Evolutionary conservation across 92 coral and sea anemone genomes (phyloP).

Genomic region (Siderastrea radians): DNA sequence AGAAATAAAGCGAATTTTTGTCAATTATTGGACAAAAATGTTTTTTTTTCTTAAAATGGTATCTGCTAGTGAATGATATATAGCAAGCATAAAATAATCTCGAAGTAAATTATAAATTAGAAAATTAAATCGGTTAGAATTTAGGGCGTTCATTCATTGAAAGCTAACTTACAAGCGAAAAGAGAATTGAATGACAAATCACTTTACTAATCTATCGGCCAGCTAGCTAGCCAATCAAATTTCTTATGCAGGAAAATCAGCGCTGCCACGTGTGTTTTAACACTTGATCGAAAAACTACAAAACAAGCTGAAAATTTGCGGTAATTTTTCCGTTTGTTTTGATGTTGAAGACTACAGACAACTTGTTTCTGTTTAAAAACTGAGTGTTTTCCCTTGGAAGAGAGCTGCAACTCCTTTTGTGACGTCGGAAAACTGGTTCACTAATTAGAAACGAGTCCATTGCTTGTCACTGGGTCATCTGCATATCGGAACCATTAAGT

Average conservation of each 20-base stretch:
- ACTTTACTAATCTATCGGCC: background rate
- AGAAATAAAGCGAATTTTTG: too few species aligned
- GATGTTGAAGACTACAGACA: background rate
- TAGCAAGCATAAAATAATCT: too few species aligned
- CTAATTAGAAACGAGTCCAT: background rate
- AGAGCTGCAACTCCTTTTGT: background rate
- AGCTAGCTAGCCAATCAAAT: background rate
- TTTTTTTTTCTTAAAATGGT: too few species aligned
- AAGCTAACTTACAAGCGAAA: background rate
- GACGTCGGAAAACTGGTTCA: background rate
- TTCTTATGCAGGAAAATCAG: background rate
- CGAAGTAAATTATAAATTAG: too few species aligned
- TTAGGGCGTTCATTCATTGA: background rate
- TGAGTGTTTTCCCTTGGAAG: background rate
- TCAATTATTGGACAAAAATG: too few species aligned
- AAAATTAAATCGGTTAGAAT: too few species aligned
- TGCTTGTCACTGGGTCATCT: conserved; percentile 1
- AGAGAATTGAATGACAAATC: background rate
- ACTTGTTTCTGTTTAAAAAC: background rate
- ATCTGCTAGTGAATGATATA: too few species aligned
- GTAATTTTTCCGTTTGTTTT: background rate
- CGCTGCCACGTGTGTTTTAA: background rate
- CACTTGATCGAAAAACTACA: background rate
- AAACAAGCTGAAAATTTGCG: background rate
- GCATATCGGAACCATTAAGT: conserved; percentile 17